Conservation (phyloP, 1,140 invertebrate species). For the Heterodera schachtii region DNA sequence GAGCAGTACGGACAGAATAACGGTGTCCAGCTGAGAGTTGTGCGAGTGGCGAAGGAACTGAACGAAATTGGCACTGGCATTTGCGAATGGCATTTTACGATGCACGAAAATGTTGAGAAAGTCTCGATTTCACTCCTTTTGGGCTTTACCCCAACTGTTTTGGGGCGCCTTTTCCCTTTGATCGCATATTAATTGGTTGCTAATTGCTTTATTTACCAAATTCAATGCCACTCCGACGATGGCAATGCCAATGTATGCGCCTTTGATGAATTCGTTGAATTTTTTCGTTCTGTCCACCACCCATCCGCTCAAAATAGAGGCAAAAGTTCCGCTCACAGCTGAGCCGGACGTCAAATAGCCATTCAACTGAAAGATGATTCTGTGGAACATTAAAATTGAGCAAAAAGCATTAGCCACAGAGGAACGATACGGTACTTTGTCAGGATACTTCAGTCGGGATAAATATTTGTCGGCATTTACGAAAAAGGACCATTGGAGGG, state of each 20-base stretch:
- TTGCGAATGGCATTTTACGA: neutral
- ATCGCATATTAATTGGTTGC: too few relatives aligned
- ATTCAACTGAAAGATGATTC: slow-evolving; percentile 23
- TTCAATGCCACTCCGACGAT: slow-evolving; percentile 41
- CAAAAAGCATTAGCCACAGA: too few relatives aligned
- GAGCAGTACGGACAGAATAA: slow-evolving; percentile 39
- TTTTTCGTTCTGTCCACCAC: slow-evolving; percentile 47
- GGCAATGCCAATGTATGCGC: slow-evolving; percentile 50
- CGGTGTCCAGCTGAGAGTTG: slow-evolving; percentile 22
- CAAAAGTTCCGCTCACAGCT: slow-evolving; percentile 44
- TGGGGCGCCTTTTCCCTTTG: too few relatives aligned
- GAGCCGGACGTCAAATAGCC: slow-evolving; percentile 48
- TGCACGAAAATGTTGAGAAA: too few relatives aligned
- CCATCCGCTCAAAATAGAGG: slow-evolving; percentile 42
- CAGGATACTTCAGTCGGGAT: slow-evolving; percentile 36
- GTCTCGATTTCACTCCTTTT: too few relatives aligned
- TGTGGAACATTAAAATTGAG: too few relatives aligned
- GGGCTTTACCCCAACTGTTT: too few relatives aligned
- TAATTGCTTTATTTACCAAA: slow-evolving; percentile 29
- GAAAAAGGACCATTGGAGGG: slow-evolving; percentile 54
- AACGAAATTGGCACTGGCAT: slow-evolving; percentile 19
- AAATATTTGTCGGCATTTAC: slow-evolving; percentile 52
- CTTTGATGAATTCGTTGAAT: slow-evolving; percentile 56
- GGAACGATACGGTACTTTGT: slow-evolving; percentile 31
- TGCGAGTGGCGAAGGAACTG: slow-evolving; percentile 45